A percentile compares a stretch with the other conserved stretches of the same genome.
phyloP scores from a whole-genome alignment of 2,888 invertebrate genomes.

The Ischnura elegans region DNA sequence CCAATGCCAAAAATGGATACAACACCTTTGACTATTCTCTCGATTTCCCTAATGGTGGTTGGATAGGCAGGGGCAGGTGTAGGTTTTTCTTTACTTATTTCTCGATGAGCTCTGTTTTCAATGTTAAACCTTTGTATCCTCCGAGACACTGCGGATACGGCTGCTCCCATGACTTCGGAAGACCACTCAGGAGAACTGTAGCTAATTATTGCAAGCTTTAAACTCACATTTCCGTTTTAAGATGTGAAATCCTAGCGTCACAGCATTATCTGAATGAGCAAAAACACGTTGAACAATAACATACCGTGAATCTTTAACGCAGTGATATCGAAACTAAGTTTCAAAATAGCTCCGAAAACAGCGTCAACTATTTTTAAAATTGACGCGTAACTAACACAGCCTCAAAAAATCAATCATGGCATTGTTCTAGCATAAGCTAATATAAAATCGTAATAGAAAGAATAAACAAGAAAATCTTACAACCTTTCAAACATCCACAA shows the following conservation, averaged over 20 bases:
- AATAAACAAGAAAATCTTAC: no score
- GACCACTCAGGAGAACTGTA: background rate
- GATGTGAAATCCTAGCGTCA: background rate
- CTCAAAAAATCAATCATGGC: no score
- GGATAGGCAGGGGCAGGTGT: conserved; percentile 85
- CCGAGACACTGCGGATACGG: conserved; percentile 81
- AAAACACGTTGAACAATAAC: no score
- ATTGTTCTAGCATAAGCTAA: no score
- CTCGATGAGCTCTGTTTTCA: conserved; percentile 87
- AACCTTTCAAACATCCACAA: no score
- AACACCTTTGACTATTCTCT: conserved; percentile 81
- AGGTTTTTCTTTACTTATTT: conserved; percentile 84
- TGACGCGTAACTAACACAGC: no score
- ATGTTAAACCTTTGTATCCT: conserved; percentile 85
- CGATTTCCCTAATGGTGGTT: conserved; percentile 82
- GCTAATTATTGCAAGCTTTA: background rate
- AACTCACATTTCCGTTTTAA: background rate
- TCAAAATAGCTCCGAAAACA: no score
- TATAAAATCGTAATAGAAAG: no score
- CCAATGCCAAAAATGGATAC: conserved; percentile 68
- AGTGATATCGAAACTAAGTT: no score
- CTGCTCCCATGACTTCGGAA: conserved; percentile 82
- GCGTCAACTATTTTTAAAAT: no score
- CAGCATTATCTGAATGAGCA: background rate
- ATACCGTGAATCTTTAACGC: no score